These are phyloP conservation scores for Malthinus flaveolus DNA, from an alignment of 2,888 invertebrate species.

Conservation along the genomic window DNA sequence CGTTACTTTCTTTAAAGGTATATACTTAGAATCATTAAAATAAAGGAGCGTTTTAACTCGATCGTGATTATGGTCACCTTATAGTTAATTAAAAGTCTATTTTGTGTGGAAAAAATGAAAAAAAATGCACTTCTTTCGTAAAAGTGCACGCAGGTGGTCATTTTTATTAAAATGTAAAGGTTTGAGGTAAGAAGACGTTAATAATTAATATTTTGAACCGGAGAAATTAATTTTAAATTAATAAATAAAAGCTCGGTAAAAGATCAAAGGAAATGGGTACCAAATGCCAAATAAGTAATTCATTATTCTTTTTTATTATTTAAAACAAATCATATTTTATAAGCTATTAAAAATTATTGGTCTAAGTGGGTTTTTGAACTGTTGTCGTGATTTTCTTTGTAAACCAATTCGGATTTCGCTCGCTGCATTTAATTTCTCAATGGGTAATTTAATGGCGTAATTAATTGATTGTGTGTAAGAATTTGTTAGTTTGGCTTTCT, in stretches of 20 bases:
- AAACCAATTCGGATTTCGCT: neutral
- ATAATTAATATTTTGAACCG: no score
- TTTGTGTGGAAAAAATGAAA: conserved; percentile 3
- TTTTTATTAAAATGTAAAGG: neutral
- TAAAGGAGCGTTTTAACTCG: conserved; percentile 36
- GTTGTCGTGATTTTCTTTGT: conserved; percentile 2
- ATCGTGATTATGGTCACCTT: conserved; percentile 44
- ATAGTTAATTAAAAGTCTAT: conserved; percentile 40
- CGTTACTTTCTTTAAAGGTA: conserved; percentile 1
- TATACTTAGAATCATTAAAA: conserved; percentile 47
- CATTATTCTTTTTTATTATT: conserved; percentile 18
- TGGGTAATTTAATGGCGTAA: no score
- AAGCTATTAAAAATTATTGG: conserved; percentile 17
- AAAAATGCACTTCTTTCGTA: conserved; percentile 5
- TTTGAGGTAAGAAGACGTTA: no score
- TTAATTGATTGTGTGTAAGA: no score
- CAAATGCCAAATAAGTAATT: conserved; percentile 17
- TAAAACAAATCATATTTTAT: conserved; percentile 24
- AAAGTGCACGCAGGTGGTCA: conserved; percentile 23
- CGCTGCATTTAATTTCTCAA: no score
- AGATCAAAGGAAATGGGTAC: conserved; percentile 14
- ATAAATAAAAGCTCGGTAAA: conserved; percentile 6
- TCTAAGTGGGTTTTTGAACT: conserved; percentile 4
- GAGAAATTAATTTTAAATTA: no score
- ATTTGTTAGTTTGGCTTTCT: no score